These are phyloP conservation scores for Campoplex capitator DNA, from an alignment of 2,888 invertebrate species.

Conservation along the genomic window DNA sequence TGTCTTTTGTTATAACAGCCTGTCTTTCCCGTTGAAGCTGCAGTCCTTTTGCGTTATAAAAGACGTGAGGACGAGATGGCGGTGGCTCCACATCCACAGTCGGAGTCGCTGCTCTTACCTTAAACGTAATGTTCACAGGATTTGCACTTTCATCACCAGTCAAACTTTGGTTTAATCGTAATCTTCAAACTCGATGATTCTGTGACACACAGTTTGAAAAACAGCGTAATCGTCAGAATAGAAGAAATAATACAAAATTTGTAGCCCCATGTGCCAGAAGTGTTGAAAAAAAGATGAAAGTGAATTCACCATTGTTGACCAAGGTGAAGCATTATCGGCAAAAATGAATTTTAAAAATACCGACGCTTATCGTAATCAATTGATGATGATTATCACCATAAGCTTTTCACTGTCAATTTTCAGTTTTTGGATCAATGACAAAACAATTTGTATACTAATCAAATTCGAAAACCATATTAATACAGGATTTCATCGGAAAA, in stretches of 20 bases:
- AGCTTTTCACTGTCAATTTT: too few species aligned
- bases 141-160: neutral
- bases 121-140: neutral
- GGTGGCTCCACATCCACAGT: slow-evolving; percentile 80
- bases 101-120: slow-evolving; percentile 79
- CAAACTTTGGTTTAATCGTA: neutral
- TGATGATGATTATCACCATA: too few species aligned
- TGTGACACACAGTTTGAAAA: neutral
- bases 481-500: too few species aligned
- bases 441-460: too few species aligned
- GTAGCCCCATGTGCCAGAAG: too few species aligned
- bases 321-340: too few species aligned
- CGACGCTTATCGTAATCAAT: too few species aligned
- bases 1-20: slow-evolving; percentile 78
- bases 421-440: too few species aligned
- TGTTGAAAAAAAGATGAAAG: too few species aligned
- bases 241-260: neutral
- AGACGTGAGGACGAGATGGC: slow-evolving; percentile 78
- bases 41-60: slow-evolving; percentile 78
- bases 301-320: too few species aligned
- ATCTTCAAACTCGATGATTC: neutral
- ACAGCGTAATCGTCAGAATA: neutral
- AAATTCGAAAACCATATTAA: too few species aligned
- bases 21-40: slow-evolving; percentile 81
- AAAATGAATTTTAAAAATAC: too few species aligned